Evolutionary conservation across 92 coral and sea anemone genomes (phyloP).

Genomic region (Porites cylindrica): DNA sequence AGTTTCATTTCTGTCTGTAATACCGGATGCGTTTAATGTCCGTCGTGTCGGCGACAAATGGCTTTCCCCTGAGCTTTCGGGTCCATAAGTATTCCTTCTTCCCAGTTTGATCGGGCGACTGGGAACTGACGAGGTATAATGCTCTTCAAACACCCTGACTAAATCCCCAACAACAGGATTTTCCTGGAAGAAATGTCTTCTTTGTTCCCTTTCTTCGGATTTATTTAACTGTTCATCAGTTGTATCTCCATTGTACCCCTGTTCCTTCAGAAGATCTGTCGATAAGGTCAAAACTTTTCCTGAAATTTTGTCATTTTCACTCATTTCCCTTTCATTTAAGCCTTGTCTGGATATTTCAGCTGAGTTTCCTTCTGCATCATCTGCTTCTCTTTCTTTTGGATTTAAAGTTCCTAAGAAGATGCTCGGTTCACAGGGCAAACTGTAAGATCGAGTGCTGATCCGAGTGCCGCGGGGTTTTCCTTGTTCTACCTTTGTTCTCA

Average conservation of each 20-base stretch:
- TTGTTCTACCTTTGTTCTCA: not conserved
- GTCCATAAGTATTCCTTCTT: not conserved
- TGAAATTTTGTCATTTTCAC: not conserved
- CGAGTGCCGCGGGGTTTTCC: slow-evolving; percentile 38
- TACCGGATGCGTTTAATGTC: not conserved
- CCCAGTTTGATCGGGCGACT: slow-evolving; percentile 11
- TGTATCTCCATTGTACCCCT: not conserved
- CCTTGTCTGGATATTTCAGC: not conserved
- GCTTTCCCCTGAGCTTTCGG: not conserved
- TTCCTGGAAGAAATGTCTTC: slow-evolving; percentile 23
- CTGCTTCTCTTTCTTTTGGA: not conserved
- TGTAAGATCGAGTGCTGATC: not conserved
- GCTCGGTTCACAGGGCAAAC: slow-evolving; percentile 25
- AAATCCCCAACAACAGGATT: slow-evolving; percentile 34
- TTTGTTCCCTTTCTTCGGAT: slow-evolving; percentile 23
- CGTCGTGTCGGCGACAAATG: not conserved
- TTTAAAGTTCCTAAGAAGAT: not conserved
- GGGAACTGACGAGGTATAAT: slow-evolving; percentile 22
- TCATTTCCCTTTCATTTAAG: not conserved
- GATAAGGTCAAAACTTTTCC: slow-evolving; percentile 3
- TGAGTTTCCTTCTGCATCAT: not conserved
- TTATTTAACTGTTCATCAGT: not conserved
- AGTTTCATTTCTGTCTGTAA: not conserved
- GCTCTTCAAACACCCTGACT: slow-evolving; percentile 31
- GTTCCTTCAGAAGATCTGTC: not conserved